Base-by-base conservation (phyloP, 2,888 invertebrate species). In the Cryptophagus acutangulus region DNA sequence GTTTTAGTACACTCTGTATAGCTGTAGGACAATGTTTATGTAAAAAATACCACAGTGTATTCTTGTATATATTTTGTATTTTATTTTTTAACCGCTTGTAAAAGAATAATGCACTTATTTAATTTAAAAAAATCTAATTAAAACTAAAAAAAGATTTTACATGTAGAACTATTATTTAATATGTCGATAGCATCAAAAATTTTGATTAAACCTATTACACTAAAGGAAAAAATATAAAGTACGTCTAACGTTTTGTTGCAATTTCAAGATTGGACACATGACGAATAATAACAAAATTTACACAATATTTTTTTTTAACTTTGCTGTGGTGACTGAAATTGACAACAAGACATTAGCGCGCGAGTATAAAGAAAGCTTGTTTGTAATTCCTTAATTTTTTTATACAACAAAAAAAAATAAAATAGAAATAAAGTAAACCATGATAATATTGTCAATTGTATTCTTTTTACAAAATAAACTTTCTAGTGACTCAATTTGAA, bases 101-200 rank as follows among this genome's bases (percentile, higher is more conserved):
- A 49, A 47, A 51, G 56, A 56, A 57, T 65, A 65, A 65, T 64
- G 62, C 62, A 65, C 63, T 66, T 65, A 62, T 31, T 15, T 31
- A 5, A 13, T 31, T 8, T 31, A 56, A 59, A 59, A 59, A 59
- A 52, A 52, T 57, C 52, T 59, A 62, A 61, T n/a, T n/a, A n/a
- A 55, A 59, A 59, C 51, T 51, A 61, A 63, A n/a, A n/a, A n/a
- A 51, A 49, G 54, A 58, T 54, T 58, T 62, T 57, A 55, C 61
- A 61, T 54, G 51, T 57, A 53, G 50, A 55, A 48, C 49, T 50
- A 54, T 52, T 45, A 45, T 49, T n/a, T n/a, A n/a, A n/a, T 38
- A 40, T 20, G 29, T 40, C 14, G 41, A 48, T 49, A 49, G 44
- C 49, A 47, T 47, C 46, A 55, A n/a, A n/a, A n/a, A 55, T 49